Percentiles rank a stretch among this genome's conserved stretches.
Evolutionary conservation across 1,140 invertebrate genomes (phyloP).

Genomic region (Ceratosolen fusciceps): DNA sequence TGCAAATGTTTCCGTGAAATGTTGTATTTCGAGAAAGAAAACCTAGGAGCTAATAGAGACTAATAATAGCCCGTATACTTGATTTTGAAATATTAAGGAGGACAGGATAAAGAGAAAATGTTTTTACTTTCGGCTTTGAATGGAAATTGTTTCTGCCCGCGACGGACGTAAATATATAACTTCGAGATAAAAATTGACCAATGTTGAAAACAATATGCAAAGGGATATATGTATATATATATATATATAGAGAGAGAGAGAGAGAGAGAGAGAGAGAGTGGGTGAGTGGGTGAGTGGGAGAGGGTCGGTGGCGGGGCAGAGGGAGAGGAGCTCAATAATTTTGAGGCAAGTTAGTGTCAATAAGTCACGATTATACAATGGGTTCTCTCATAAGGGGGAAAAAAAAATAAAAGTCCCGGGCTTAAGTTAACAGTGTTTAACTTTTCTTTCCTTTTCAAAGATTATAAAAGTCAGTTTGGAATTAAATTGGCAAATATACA

Average conservation of each 20-base stretch:
- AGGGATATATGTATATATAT: too few species aligned
- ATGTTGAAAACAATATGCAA: neutral
- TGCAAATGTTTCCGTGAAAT: neutral
- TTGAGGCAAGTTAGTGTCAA: neutral
- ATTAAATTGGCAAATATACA: neutral
- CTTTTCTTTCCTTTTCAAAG: neutral
- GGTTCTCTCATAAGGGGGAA: neutral
- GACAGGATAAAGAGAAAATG: too few species aligned
- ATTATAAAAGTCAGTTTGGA: neutral
- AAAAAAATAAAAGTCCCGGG: neutral
- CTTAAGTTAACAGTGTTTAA: neutral
- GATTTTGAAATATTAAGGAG: neutral
- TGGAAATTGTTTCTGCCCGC: neutral
- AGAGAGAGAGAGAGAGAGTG: too few species aligned
- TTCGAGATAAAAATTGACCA: neutral
- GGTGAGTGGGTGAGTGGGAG: too few species aligned
- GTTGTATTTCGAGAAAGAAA: neutral
- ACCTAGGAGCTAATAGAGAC: neutral
- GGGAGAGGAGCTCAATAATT: too few species aligned
- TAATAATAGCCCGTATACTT: neutral
- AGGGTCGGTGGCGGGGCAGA: too few species aligned
- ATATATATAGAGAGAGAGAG: too few species aligned
- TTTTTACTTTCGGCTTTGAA: neutral
- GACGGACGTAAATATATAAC: too few species aligned
- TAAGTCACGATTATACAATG: neutral